Evolutionary conservation across 2,113 vertebrate genomes (phyloP).

Genomic region (Ivindomyrus marchei): DNA sequence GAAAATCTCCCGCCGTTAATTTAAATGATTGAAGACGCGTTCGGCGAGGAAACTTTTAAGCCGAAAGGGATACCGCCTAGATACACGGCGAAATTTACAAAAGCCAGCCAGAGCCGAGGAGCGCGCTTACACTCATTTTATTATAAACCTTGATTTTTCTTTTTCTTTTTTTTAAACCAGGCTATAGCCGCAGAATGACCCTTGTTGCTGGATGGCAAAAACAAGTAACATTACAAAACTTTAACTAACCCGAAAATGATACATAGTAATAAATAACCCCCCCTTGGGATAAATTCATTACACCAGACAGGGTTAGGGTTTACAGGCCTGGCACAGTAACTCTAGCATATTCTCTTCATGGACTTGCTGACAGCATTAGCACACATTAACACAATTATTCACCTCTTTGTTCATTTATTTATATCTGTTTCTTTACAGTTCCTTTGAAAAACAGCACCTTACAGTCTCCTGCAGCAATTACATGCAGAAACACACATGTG

Average conservation of each 20-base stretch:
- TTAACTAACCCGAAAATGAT: not conserved
- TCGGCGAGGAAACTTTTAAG: conserved; percentile 23
- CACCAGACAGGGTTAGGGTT: not conserved
- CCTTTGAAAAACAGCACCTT: not conserved
- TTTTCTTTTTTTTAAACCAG: not conserved
- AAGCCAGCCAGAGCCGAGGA: not conserved
- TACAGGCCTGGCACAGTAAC: not conserved
- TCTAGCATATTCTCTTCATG: not conserved
- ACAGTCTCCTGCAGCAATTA: not conserved
- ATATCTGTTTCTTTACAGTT: not conserved
- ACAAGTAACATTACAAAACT: not conserved
- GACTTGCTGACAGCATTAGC: not conserved
- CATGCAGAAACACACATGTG: not conserved
- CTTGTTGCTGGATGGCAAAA: not conserved
- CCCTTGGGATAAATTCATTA: not conserved
- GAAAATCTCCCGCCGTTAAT: conserved; percentile 26
- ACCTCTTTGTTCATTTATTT: not conserved
- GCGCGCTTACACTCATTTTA: not conserved
- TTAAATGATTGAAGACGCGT: conserved; percentile 28
- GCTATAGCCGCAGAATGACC: not conserved
- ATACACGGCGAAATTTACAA: not conserved
- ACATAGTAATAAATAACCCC: not conserved
- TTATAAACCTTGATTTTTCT: not conserved
- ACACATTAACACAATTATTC: not conserved
- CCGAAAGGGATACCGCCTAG: not conserved